Conservation (phyloP, 1,140 invertebrate species). For the Drosophila arizonae region DNA sequence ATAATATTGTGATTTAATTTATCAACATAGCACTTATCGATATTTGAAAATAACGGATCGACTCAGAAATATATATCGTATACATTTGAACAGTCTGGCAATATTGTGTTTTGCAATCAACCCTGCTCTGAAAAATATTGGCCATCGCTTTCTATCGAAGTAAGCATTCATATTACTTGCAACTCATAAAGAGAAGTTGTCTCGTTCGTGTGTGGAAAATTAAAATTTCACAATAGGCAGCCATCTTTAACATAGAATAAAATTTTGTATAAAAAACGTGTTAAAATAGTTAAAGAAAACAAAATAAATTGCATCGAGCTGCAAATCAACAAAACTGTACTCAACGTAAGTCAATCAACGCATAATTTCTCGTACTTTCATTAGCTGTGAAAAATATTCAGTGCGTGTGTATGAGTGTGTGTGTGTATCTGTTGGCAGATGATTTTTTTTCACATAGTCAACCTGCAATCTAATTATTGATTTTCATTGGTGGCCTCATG, state of each 20-base stretch:
- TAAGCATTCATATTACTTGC: slow-evolving; percentile 36
- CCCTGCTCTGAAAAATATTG: background rate
- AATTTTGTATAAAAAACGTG: slow-evolving; percentile 15
- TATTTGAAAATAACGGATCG: too few species aligned
- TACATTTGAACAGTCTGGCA: slow-evolving; percentile 14
- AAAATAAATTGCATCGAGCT: background rate
- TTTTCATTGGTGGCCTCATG: slow-evolving; percentile 32
- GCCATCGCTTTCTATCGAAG: slow-evolving; percentile 10
- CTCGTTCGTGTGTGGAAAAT: slow-evolving; percentile 29
- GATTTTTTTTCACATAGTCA: slow-evolving; percentile 20
- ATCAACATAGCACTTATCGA: background rate
- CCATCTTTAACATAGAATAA: slow-evolving; percentile 35
- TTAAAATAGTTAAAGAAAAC: slow-evolving; percentile 5
- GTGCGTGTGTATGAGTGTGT: slow-evolving; percentile 8
- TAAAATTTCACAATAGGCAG: slow-evolving; percentile 42
- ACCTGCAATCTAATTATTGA: slow-evolving; percentile 64
- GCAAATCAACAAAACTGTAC: background rate
- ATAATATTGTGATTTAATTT: background rate
- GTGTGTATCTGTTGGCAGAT: slow-evolving; percentile 63
- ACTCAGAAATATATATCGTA: background rate
- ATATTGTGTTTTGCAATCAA: slow-evolving; percentile 3
- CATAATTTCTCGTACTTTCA: background rate
- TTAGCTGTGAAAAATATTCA: slow-evolving; percentile 10
- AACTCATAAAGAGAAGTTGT: slow-evolving; percentile 44
- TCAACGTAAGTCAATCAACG: slow-evolving; percentile 37